These are phyloP conservation scores for Lemur catta DNA, from an alignment of 2,797 vertebrate genomes.

Conservation along the genomic window DNA sequence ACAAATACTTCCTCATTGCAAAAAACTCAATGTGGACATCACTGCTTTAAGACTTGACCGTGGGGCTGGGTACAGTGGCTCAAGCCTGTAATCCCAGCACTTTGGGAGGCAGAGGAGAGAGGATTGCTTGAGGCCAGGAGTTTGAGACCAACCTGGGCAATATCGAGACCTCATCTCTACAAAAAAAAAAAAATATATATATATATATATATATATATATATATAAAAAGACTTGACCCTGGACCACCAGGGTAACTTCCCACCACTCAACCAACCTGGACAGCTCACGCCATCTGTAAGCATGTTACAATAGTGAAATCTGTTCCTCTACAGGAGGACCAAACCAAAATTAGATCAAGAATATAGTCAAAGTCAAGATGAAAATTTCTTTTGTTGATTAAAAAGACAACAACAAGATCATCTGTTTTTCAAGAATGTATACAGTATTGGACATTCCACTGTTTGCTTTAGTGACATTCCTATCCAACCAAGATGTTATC, in stretches of 20 bases:
- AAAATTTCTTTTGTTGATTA: background rate
- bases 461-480: background rate
- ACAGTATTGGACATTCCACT: background rate
- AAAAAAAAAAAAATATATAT: too few relatives aligned
- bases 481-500: background rate
- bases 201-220: too few relatives aligned
- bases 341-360: background rate
- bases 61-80: background rate
- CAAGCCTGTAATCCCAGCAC: too few relatives aligned
- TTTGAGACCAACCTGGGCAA: too few relatives aligned
- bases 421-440: background rate
- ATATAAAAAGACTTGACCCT: too few relatives aligned
- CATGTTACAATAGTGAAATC: background rate
- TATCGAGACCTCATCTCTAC: too few relatives aligned
- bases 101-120: too few relatives aligned
- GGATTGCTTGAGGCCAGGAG: too few relatives aligned
- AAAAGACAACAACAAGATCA: background rate
- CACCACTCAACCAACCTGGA: background rate
- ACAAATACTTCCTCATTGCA: background rate
- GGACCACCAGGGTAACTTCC: background rate
- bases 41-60: background rate
- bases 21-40: background rate
- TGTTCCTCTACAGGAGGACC: background rate
- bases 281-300: background rate
- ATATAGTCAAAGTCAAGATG: background rate